A percentile compares a stretch with the other conserved stretches of the same genome.
phyloP scores from a whole-genome alignment of 2,113 vertebrate genomes.

The Tricholaema leucomelas region DNA sequence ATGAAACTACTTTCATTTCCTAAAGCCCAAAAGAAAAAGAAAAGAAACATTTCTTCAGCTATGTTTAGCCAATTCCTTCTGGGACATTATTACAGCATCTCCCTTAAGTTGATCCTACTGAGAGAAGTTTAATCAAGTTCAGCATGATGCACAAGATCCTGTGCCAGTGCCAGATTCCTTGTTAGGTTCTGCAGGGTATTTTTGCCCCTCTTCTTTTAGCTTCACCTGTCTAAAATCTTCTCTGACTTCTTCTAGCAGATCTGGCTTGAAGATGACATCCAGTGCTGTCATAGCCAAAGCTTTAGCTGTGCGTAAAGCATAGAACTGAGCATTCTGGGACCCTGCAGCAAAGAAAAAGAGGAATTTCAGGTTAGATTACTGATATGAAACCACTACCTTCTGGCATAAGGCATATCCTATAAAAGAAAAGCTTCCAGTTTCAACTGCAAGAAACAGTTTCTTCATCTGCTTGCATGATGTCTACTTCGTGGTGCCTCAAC shows the following conservation, averaged over 20 bases:
- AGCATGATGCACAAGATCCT: slow-evolving; percentile 22
- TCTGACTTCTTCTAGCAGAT: slow-evolving; percentile 77
- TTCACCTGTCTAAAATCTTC: slow-evolving; percentile 80
- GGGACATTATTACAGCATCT: neutral
- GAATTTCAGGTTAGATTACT: neutral
- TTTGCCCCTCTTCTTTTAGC: slow-evolving; percentile 72
- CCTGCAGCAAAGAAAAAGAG: slow-evolving; percentile 62
- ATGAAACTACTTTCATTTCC: neutral
- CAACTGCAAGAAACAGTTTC: neutral
- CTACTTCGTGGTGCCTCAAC: neutral
- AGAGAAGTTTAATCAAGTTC: slow-evolving; percentile 6
- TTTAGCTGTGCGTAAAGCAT: slow-evolving; percentile 83
- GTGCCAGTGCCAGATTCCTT: neutral
- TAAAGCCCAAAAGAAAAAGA: neutral
- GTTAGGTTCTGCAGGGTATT: slow-evolving; percentile 37
- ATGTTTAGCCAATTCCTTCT: neutral
- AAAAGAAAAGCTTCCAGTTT: neutral
- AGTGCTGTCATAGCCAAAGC: slow-evolving; percentile 88
- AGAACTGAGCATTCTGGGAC: slow-evolving; percentile 85
- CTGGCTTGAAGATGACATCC: slow-evolving; percentile 84
- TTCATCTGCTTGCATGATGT: neutral
- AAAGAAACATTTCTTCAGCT: neutral
- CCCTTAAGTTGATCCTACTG: neutral
- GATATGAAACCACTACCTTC: neutral
- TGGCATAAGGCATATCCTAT: neutral